Percentiles rank a stretch among this genome's conserved stretches.
These are phyloP conservation scores for Centropristis striata DNA, from an alignment of 2,113 vertebrate species.

Conservation along the genomic window DNA sequence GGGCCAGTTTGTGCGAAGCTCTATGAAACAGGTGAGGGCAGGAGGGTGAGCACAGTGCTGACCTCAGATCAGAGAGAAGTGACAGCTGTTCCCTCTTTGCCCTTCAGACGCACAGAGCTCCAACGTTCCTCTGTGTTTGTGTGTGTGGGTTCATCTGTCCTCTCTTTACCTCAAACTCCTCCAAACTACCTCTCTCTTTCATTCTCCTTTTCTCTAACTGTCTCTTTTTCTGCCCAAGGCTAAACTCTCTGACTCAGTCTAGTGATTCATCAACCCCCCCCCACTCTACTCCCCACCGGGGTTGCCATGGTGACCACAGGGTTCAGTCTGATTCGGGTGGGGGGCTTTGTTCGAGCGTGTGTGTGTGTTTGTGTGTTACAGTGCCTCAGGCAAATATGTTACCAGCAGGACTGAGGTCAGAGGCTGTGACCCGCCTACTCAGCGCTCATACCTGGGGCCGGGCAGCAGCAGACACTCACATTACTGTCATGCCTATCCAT, in stretches of 20 bases:
- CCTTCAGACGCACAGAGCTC: constrained; percentile 30
- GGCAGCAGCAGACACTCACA: constrained; percentile 19
- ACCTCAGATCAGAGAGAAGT: constrained; percentile 57
- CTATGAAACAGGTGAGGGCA: constrained; percentile 67
- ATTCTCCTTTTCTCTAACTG: constrained; percentile 57
- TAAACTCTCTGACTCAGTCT: constrained; percentile 80
- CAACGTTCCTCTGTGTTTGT: constrained; percentile 39
- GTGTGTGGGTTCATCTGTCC: constrained; percentile 28
- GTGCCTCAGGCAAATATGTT: constrained; percentile 43
- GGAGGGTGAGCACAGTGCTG: constrained; percentile 39
- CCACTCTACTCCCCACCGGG: constrained; percentile 15
- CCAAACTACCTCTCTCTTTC: constrained; percentile 43
- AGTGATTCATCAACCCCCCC: constrained; percentile 71
- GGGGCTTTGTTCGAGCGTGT: constrained; percentile 41
- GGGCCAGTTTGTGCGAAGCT: constrained; percentile 20
- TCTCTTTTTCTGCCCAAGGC: constrained; percentile 76
- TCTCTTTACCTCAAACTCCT: constrained; percentile 10
- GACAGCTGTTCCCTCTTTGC: constrained; percentile 63
- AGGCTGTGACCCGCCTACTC: constrained; percentile 62
- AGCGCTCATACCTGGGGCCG: constrained; percentile 42
- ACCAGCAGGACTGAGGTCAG: constrained; percentile 60
- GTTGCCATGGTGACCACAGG: constrained; percentile 78
- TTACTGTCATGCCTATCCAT: constrained; percentile 54
- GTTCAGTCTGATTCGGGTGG: constrained; percentile 44
- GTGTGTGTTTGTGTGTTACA: constrained; percentile 51